Conservation (phyloP, 1,140 invertebrate species). For the Leptopilina clavipes region DNA sequence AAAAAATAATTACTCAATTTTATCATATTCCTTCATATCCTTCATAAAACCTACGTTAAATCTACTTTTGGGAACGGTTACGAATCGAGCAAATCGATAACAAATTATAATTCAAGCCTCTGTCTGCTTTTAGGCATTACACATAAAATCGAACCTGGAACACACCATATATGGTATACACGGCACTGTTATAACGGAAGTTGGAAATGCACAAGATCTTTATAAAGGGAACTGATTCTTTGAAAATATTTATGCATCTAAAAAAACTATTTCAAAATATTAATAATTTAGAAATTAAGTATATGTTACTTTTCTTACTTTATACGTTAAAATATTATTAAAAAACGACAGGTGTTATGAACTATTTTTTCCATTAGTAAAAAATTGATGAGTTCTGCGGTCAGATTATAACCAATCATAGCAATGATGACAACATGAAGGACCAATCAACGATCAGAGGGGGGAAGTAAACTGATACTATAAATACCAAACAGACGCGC, state of each 20-base stretch:
- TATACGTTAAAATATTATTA: neutral
- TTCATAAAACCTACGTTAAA: neutral
- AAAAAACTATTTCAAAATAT: neutral
- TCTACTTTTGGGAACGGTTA: neutral
- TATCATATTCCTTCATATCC: neutral
- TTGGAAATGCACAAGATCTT: neutral
- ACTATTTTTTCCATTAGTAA: neutral
- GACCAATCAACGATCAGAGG: conserved; percentile 2
- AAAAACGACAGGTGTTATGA: conserved; percentile 1
- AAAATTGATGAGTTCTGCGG: conserved; percentile 6
- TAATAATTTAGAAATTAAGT: neutral
- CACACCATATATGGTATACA: conserved; percentile 23
- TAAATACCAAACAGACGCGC: neutral
- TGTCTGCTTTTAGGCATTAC: conserved; percentile 1
- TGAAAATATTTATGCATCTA: neutral
- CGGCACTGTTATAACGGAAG: conserved; percentile 17
- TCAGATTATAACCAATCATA: neutral
- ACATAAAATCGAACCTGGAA: neutral
- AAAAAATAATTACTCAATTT: neutral
- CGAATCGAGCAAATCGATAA: conserved; percentile 7
- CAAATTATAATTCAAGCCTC: conserved; percentile 12
- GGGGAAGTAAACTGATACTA: neutral
- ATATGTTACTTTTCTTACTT: neutral
- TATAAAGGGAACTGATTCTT: neutral
- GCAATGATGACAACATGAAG: neutral